Base-by-base conservation (phyloP, 2,888 invertebrate species). In the Nomada ruficornis region DNA sequence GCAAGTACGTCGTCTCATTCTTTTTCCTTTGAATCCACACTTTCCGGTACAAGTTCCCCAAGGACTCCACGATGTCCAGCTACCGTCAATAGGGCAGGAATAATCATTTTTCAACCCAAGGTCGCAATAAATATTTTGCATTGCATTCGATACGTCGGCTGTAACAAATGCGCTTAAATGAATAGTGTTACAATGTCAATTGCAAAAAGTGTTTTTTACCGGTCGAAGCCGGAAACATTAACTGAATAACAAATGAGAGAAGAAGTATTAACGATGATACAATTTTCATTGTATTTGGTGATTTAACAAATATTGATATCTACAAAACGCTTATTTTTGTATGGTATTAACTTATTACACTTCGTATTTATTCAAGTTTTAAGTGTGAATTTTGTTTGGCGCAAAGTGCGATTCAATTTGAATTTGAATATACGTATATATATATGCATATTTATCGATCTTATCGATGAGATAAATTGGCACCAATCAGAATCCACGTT, bases 21-120 rank as follows among this genome's bases (percentile, higher is more conserved):
- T 94, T 69, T 94, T 93, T 1, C 95, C 95, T 7, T 92, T 86
- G 72, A 93, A 94, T 50, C 95, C 95, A 84, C 95, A 95, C n/a
- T 92, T 86, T 10, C 95, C 95, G 15, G 89, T 91, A 81, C 95
- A 95, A 0, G 88, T 67, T 0, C 94, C 93, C 95, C 95, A 95
- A 0, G 93, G 76, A 10, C 92, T 91, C 95, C 95, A 95, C 1
- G 94, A 83, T 0, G 94, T 92, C 95, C 95, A 95, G 18, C 94
- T 94, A 18, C 95, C 95, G 71, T 95, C 94, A 5, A 94, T 90
- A 0, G 95, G 95, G 76, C 83, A 83, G 0, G 23, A 73, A 67
- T 74, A 18, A 3, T 71, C 74, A 52, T 36, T 26, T 2, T 44
- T 59, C 20, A 82, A 68, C 47, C 78, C 78, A 65, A 82, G 26